Conservation (phyloP, 2,113 vertebrate genomes). For the Myrmecobius fasciatus region DNA sequence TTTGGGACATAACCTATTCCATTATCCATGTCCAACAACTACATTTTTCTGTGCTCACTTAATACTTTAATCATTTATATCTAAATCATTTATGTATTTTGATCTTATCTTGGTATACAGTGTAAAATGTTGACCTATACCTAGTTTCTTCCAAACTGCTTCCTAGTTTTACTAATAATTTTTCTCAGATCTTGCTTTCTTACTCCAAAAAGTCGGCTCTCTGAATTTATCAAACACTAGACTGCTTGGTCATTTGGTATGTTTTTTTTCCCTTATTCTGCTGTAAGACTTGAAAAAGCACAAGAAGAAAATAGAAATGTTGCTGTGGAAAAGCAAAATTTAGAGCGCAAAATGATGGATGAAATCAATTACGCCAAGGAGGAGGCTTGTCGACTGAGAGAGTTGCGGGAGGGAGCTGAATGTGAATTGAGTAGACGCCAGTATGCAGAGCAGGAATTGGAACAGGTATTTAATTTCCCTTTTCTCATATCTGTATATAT, state of each 20-base stretch:
- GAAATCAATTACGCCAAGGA: conserved; percentile 96
- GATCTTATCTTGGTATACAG: neutral
- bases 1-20: neutral
- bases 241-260: neutral
- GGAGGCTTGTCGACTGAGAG: conserved; percentile 93
- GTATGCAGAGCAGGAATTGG: conserved; percentile 97
- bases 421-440: conserved; percentile 96
- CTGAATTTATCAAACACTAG: neutral
- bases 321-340: conserved; percentile 98
- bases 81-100: neutral
- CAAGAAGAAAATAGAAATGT: conserved; percentile 98
- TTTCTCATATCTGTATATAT: neutral
- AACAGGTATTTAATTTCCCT: conserved; percentile 88
- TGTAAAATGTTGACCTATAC: neutral
- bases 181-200: neutral
- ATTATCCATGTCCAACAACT: neutral
- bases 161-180: neutral
- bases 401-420: conserved; percentile 94
- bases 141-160: neutral
- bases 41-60: neutral
- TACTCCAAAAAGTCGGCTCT: neutral
- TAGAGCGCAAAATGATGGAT: conserved; percentile 98
- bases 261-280: conserved; percentile 41
- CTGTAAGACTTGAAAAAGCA: conserved; percentile 94
- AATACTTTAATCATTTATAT: neutral